A percentile compares a stretch with the other conserved stretches of the same genome.
These are phyloP conservation scores for Fragum whitleyi DNA, from an alignment of 2,888 invertebrate species.

Conservation along the genomic window DNA sequence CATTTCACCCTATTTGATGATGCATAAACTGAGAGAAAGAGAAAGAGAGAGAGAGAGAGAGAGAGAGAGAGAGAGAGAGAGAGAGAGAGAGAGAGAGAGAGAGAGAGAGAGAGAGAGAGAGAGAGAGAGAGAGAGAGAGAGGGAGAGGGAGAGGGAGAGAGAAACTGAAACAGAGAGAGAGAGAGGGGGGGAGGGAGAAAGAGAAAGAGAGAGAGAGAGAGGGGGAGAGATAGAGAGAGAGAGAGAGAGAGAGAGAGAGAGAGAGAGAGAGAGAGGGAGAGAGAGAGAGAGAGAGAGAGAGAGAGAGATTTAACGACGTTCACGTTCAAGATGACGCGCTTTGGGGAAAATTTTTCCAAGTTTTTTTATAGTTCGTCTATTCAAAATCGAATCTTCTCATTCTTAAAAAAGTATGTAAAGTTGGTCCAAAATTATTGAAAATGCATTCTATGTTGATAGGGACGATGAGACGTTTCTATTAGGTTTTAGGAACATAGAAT, in stretches of 20 bases:
- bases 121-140: neutral
- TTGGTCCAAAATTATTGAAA: no score
- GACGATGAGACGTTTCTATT: no score
- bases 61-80: slow-evolving; percentile 21
- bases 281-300: neutral
- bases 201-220: slow-evolving; percentile 18
- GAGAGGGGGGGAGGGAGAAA: neutral
- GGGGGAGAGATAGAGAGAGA: no score
- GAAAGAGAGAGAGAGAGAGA: slow-evolving; percentile 20
- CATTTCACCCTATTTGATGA: no score
- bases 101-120: neutral
- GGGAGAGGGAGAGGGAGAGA: neutral
- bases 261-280: slow-evolving; percentile 21
- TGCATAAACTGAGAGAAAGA: neutral
- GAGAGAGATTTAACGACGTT: neutral
- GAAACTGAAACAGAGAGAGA: no score
- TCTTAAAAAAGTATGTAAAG: no score
- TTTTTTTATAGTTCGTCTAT: no score
- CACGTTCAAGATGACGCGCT: no score
- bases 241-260: slow-evolving; percentile 21
- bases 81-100: slow-evolving; percentile 21
- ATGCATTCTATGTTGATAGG: no score
- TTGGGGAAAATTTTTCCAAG: no score
- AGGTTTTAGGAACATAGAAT: no score
- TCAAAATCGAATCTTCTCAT: no score